Percentiles rank a stretch among this genome's conserved stretches.
These are phyloP conservation scores for Hyperoodon ampullatus DNA, from an alignment of 2,113 vertebrate genomes.

Conservation along the genomic window DNA sequence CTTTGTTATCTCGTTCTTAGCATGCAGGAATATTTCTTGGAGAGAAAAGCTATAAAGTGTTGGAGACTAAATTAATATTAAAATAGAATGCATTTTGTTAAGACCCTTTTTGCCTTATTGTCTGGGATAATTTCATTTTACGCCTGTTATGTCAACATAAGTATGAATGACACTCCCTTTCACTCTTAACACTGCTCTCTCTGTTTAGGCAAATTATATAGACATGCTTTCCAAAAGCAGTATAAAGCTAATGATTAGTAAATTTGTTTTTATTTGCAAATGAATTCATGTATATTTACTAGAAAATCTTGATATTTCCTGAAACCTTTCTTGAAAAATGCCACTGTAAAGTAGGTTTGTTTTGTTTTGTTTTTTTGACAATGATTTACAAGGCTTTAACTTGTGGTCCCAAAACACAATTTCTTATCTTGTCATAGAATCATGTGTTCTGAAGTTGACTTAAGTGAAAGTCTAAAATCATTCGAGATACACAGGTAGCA, in stretches of 20 bases:
- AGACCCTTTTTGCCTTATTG: background rate
- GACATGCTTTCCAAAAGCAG: background rate
- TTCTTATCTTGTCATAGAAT: conserved; percentile 21
- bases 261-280: background rate
- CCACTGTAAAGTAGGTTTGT: background rate
- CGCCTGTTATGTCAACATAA: conserved; percentile 6
- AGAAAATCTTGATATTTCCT: background rate
- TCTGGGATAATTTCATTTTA: background rate
- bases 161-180: background rate
- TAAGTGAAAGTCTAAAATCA: background rate
- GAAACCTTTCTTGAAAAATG: background rate
- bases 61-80: conserved; percentile 23
- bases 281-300: background rate
- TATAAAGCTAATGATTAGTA: background rate
- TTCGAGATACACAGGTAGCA: background rate
- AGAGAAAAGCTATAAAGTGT: conserved; percentile 9
- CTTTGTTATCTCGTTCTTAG: background rate
- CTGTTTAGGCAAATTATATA: background rate
- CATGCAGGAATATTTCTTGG: background rate
- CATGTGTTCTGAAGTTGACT: background rate
- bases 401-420: background rate
- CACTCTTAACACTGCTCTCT: background rate
- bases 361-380: background rate
- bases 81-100: conserved; percentile 24
- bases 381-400: background rate